Evolutionary conservation across 2,113 vertebrate genomes (phyloP), one percentile per base, ranked within the genome.

Genomic region (Silurus meridionalis): DNA sequence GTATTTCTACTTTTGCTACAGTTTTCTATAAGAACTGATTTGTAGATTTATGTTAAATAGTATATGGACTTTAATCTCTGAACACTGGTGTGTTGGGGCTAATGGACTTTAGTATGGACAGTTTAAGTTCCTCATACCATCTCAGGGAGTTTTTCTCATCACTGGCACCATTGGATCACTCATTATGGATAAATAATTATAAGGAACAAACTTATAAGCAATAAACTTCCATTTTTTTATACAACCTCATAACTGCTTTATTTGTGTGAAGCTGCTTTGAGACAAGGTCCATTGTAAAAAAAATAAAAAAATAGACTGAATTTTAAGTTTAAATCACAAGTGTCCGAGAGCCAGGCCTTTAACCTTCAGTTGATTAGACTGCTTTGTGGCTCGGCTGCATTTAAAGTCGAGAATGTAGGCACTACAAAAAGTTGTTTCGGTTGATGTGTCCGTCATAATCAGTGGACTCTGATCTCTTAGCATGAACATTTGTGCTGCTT

Each of bases 401-500:
- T 17, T 52, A 55, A 3, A 52, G 15, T 48, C 78, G 14, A 1
- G 50, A 67, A n/a, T 52, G 48, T 10, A 50, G 46, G 11, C 46
- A 53, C 14, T 6, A 55, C 11, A 15, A 79, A 60, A 80, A 37
- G 15, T 3, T 37, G 8, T 58, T 17, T 61, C 13, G 25, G 53
- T 28, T 57, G 23, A 21, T 37, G n/a, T 28, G 66, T 83, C 37
- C 60, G 50, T 19, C 60, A 3, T 78, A 28, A 66, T 55, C 72
- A 2, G 60, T 23, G 74, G 15, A 80, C 72, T 25, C 61, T 28
- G 13, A 53, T 53, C 72, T 46, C 23, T 85, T 6, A 28, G n/a
- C 25, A 50, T 55, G 48, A 71, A 23, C 53, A 50, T 83, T 71
- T 55, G 74, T 67, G 61, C 74, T 67, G 84, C 28, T 79, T 57